phyloP scores from a whole-genome alignment of 2,888 invertebrate genomes.

The Taenaris catops region DNA sequence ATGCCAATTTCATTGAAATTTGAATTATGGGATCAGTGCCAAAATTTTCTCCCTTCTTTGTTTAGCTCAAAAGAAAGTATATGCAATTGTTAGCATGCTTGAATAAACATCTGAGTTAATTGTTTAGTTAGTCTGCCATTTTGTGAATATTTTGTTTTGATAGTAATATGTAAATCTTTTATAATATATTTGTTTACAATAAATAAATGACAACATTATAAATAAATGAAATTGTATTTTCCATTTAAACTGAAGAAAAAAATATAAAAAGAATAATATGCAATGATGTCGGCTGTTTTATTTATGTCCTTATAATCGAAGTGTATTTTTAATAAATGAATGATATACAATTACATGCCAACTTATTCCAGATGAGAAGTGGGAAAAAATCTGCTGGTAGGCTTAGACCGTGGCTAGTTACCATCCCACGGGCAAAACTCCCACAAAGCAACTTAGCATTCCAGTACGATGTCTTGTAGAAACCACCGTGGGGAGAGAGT shows the following conservation, averaged over 20 bases:
- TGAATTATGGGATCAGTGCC: constrained; percentile 78
- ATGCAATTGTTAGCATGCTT: constrained; percentile 79
- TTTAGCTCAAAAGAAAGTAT: constrained; percentile 77
- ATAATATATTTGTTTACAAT: constrained; percentile 81
- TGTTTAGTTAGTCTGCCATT: constrained; percentile 80
- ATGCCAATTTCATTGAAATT: constrained; percentile 69
- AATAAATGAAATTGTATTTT: constrained; percentile 80
- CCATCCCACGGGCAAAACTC: too few relatives aligned
- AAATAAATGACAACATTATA: constrained; percentile 79
- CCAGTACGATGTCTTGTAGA: too few relatives aligned
- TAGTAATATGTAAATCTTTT: constrained; percentile 81
- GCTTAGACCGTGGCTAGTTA: too few relatives aligned
- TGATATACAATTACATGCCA: too few relatives aligned
- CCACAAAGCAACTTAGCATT: too few relatives aligned
- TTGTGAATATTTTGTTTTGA: constrained; percentile 81
- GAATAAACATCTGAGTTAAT: constrained; percentile 72
- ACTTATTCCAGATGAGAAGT: too few relatives aligned
- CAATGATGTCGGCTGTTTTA: constrained; percentile 72
- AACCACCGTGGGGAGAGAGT: too few relatives aligned
- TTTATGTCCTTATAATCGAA: constrained; percentile 40
- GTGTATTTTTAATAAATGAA: too few relatives aligned
- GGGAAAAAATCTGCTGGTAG: too few relatives aligned
- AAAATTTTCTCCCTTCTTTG: constrained; percentile 74
- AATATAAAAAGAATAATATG: constrained; percentile 80
- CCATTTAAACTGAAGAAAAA: constrained; percentile 79